Base-by-base conservation (phyloP, 2,113 vertebrate genomes). In the Rattus rattus region DNA sequence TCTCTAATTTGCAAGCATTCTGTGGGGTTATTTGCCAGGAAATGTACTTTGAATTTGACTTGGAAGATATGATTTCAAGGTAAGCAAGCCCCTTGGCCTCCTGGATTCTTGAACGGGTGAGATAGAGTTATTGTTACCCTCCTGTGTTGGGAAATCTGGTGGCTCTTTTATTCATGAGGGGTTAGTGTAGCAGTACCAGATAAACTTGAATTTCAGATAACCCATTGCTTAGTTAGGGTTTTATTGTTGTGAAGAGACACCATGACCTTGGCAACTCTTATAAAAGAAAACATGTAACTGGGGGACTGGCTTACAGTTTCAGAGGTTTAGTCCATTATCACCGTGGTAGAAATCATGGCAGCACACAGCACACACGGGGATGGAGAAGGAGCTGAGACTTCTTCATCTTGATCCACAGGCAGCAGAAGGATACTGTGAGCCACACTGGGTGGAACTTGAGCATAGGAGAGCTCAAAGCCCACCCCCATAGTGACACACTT, bases 191-290 rank as follows among this genome's bases (percentile, higher is more conserved):
- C 8, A 1, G 30, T 28, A 56, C n/a, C 39, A 67, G 70, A 91
- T 56, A 90, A 92, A 87, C 43, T 4, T 47, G 75, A 95, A 65
- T 84, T 77, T 8, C 76, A 91, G 63, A 47, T 72, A n/a, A 95
- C n/a, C n/a, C 39, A 39, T 22, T 73, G n/a, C 11, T 4, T 43
- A 73, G 72, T 11, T 73, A 22, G n/a, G 72, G n/a, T 43, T 43
- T 39, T 73, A 73, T 22, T 73, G 20, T 19, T 73, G 36, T 72
- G n/a, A 73, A 39, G 19, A 73, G 20, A 73, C 7, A 73, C n/a
- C n/a, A 73, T 39, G n/a, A 73, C n/a, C 72, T 24, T 11, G n/a
- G 72, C n/a, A 73, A 73, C n/a, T 43, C 72, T 73, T 39, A 73
- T 73, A 43, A 43, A 39, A 39, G n/a, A 73, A 73, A 39, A 22